Evolutionary conservation across 2,888 invertebrate species (phyloP), one percentile per base, ranked within the genome.

Genomic region (Hypselothyrea guttata): DNA sequence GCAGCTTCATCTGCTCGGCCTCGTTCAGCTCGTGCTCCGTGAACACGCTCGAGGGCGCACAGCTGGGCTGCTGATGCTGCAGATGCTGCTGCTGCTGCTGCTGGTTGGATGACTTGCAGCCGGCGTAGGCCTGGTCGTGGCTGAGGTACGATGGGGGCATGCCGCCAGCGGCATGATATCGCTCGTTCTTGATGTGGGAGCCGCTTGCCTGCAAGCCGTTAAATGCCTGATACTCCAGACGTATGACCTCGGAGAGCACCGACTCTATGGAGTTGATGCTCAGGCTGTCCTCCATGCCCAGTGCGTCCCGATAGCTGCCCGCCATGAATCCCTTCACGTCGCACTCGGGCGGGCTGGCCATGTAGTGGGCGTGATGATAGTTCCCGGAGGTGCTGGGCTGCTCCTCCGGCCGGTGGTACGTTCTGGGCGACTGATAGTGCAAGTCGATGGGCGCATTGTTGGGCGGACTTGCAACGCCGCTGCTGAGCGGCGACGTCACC

Each of bases 201-300:
- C 74, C 57, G 0, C 48, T 44, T 13, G 69, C 57, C 41, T 85
- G 83, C 13, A 88, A 48, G 44, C 84, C 78, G 38, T 88, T 88
- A 15, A 96, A 91, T 84, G 88, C 78, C 78, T 95, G 95, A 87
- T 94, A 96, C 89, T 97, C 96, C 58, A 96, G 90, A 78, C 95
- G 95, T 68, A 96, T 96, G 7, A 96, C 96, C 83, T 96, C 95
- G 61, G 94, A 95, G 31, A 96, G 90, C 78, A 96, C 95, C 0
- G 95, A 94, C 86, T 96, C 96, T 88, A 96, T 95, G 3, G 95
- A 94, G 60, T 88, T 88, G 35, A 87, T 86, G 49, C 84, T 84
- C n/a, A 82, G 77, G 13, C 65, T 66, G 4, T 70, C 69, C 40
- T 62, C 69, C 12, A 69, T 13, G 15, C 68, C 71, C 2, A 62